A percentile compares a stretch with the other conserved stretches of the same genome.
phyloP scores from a whole-genome alignment of 2,113 vertebrate species.

The Apus apus region DNA sequence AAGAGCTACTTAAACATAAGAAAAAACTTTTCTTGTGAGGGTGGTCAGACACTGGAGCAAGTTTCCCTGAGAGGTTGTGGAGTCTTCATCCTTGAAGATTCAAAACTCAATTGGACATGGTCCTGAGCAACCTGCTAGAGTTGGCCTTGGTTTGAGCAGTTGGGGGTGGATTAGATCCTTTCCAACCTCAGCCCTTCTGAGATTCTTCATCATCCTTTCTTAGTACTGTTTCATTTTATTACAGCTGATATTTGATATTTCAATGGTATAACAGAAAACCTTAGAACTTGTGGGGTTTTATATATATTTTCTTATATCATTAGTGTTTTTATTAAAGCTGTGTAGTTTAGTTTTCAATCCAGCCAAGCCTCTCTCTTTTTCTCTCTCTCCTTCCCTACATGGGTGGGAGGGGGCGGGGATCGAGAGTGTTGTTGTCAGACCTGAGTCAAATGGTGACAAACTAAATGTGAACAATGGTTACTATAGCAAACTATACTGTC shows the following conservation, averaged over 20 bases:
- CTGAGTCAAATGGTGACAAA: too few species aligned
- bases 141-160: neutral
- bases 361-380: too few species aligned
- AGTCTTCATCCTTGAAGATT: neutral
- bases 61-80: neutral
- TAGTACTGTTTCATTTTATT: neutral
- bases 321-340: too few species aligned
- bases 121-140: neutral
- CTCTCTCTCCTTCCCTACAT: too few species aligned
- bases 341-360: too few species aligned
- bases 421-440: too few species aligned
- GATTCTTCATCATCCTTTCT: neutral
- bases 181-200: neutral
- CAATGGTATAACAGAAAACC: neutral
- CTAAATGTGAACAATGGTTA: neutral
- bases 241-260: neutral
- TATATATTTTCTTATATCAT: too few species aligned
- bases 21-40: too few species aligned
- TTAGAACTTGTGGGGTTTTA: neutral
- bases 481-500: neutral
- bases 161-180: accelerated
- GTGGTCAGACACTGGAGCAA: neutral
- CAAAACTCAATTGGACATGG: neutral
- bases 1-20: too few species aligned
- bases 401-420: too few species aligned